Percentiles rank a stretch among this genome's conserved stretches.
Conservation (phyloP, 2,888 invertebrate genomes). For the Theretra japonica region DNA sequence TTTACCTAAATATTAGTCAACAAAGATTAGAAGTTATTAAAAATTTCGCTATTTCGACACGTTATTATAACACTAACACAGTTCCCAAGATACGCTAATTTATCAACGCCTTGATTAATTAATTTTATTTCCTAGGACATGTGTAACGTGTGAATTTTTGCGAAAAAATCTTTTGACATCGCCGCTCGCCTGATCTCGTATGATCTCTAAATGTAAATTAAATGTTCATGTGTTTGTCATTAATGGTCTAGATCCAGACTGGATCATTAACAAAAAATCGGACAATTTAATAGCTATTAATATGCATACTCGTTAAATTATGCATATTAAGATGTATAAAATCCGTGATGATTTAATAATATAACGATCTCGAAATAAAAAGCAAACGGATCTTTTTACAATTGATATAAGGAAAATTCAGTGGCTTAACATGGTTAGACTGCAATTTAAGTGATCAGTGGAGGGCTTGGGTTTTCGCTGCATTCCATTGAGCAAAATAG, state of each 20-base stretch:
- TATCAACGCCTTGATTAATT: background rate
- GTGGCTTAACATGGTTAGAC: too few relatives aligned
- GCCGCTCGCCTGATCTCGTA: slow-evolving; percentile 17
- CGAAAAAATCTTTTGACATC: background rate
- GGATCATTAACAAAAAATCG: background rate
- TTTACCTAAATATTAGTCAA: background rate
- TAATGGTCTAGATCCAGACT: background rate
- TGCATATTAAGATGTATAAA: background rate
- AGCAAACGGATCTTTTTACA: too few relatives aligned
- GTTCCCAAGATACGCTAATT: background rate
- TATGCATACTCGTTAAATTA: background rate
- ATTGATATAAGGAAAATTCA: too few relatives aligned
- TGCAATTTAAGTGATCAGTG: too few relatives aligned
- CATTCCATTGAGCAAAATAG: too few relatives aligned
- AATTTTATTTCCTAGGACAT: background rate
- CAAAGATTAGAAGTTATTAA: background rate
- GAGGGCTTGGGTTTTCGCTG: too few relatives aligned
- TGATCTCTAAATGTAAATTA: slow-evolving; percentile 6
- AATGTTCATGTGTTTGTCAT: slow-evolving; percentile 16
- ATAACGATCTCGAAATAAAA: too few relatives aligned
- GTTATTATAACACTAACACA: background rate
- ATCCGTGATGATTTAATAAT: too few relatives aligned
- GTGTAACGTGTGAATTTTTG: slow-evolving; percentile 14
- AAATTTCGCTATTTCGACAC: background rate
- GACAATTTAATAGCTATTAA: background rate